These are phyloP conservation scores for Hemiprocne comata DNA, from an alignment of 2,113 vertebrate species.

Conservation along the genomic window DNA sequence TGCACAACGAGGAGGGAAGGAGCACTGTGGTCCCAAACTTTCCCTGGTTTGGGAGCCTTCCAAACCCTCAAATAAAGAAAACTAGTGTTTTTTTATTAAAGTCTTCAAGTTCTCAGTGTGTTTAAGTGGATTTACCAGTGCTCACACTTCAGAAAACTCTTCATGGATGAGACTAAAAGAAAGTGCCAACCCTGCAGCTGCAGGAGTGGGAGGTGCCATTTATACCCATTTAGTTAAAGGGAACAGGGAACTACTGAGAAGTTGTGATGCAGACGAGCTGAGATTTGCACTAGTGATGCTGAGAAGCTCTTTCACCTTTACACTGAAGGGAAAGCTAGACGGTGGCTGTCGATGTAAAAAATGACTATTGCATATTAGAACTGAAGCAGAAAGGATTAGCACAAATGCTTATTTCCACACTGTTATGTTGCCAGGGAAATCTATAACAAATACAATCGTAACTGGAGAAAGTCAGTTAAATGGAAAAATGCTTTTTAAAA, in stretches of 20 bases:
- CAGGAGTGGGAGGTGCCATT: not conserved
- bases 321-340: not conserved
- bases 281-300: not conserved
- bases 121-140: not conserved
- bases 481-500: not conserved
- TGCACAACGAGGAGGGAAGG: rapidly evolving
- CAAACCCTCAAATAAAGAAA: not conserved
- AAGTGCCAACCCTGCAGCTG: not conserved
- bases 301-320: not conserved
- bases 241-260: not conserved
- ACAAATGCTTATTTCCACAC: constrained; percentile 21
- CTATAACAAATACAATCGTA: not conserved
- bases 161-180: not conserved
- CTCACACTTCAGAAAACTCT: not conserved
- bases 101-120: not conserved
- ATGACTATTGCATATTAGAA: not conserved
- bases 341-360: not conserved
- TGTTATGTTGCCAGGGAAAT: not conserved
- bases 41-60: not conserved
- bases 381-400: constrained; percentile 11
- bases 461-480: not conserved
- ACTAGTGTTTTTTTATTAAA: not conserved
- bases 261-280: not conserved
- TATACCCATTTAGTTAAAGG: not conserved
- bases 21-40: not conserved